Evolutionary conservation across 2,113 vertebrate species (phyloP), one percentile per base, ranked within the genome.

Genomic region (Sander vitreus): DNA sequence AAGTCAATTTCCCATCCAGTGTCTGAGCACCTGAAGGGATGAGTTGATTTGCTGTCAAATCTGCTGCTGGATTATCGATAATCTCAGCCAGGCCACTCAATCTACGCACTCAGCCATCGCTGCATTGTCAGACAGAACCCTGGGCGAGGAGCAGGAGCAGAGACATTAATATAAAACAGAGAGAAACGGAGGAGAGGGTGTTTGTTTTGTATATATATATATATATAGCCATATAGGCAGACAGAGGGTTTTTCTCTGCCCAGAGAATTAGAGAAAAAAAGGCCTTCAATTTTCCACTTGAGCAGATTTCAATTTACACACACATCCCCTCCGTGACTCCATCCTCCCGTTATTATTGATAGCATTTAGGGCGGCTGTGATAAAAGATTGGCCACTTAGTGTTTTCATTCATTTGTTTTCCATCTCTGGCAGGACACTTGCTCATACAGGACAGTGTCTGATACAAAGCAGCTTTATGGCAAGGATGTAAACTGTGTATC

Each of bases 261-360:
- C 77, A 10, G 48, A 83, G 83, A 89, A 90, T 87, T 80, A 86
- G 73, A 85, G 68, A 30, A 59, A 75, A 87, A 90, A 87, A 85
- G 63, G 78, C 55, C 85, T 92, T 90, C 90, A 93, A 93, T 95
- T 95, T 95, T 93, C 90, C 92, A 93, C 91, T 84, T 88, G 53
- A 91, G 84, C 70, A 89, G 79, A 93, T 94, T 93, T 94, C 92
- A 89, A 90, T 93, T 90, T 93, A 78, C 88, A 81, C 89, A 82
- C 80, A 55, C 90, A 68, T 70, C 43, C 79, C 80, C 71, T 85
- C 33, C 21, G 15, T 80, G 80, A 84, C 70, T 87, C 82, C 36
- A 62, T 87, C 85, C 85, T 85, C 62, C 70, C 68, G 12, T 85
- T 83, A 83, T 91, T 91, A 88, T 85, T 89, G 89, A 89, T 89